Conservation (phyloP, 37 sponge, comb jelly and placozoan species). For the Axinella damicornis region DNA sequence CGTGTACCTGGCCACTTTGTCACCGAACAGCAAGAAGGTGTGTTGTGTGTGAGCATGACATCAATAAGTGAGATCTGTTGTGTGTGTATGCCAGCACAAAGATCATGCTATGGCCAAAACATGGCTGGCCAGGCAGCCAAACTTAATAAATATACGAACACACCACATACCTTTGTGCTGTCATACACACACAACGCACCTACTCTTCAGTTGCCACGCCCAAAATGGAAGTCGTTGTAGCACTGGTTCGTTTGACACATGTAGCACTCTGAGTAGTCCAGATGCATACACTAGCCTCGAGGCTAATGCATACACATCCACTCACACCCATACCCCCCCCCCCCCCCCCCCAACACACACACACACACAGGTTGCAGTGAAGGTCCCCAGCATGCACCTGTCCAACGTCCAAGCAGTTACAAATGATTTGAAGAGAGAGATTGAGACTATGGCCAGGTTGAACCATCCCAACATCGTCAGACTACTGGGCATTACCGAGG, state of each 20-base stretch:
- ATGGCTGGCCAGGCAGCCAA: too few species aligned
- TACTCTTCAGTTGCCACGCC: too few species aligned
- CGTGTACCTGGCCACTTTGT: constrained; percentile 17
- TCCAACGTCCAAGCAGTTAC: constrained; percentile 22
- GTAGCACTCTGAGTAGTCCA: too few species aligned
- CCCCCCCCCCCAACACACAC: neutral
- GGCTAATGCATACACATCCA: neutral
- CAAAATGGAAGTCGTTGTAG: too few species aligned
- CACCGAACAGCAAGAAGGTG: neutral
- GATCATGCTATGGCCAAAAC: too few species aligned
- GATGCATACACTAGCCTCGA: too few species aligned
- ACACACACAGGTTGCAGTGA: constrained; percentile 47
- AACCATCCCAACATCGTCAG: constrained; percentile 64
- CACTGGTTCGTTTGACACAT: too few species aligned
- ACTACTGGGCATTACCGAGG: constrained; percentile 47
- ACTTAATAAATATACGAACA: too few species aligned
- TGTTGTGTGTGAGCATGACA: neutral
- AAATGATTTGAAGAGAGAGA: constrained; percentile 54
- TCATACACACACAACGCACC: too few species aligned
- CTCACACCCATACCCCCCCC: neutral
- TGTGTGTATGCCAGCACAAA: too few species aligned
- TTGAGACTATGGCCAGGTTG: constrained; percentile 50
- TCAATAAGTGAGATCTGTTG: too few species aligned
- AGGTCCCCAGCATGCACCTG: constrained; percentile 18
- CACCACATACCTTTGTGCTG: too few species aligned